Conservation (phyloP, 2,797 vertebrate genomes). For the Arctocebus calabarensis region DNA sequence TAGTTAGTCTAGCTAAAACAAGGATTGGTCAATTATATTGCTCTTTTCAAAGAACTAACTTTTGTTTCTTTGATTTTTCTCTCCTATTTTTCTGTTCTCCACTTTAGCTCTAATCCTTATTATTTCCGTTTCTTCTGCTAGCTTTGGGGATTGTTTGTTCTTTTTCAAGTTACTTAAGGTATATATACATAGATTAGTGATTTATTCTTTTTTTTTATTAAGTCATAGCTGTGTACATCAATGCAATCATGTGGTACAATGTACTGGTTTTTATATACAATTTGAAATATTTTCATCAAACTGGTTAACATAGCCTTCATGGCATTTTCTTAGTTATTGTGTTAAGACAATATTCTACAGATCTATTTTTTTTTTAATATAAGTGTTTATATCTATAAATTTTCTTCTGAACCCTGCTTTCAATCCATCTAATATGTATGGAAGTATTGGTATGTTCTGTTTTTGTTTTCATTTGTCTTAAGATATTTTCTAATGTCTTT, state of each 20-base stretch:
- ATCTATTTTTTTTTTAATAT: not conserved
- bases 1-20: not conserved
- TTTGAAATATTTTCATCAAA: too few relatives aligned
- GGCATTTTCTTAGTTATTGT: too few relatives aligned
- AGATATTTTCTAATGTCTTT: constrained; percentile 3
- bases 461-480: constrained; percentile 45
- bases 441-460: not conserved
- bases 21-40: constrained; percentile 22
- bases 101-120: not conserved
- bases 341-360: too few relatives aligned
- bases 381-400: not conserved
- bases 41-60: not conserved
- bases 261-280: too few relatives aligned
- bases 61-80: constrained; percentile 42
- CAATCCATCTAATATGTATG: not conserved
- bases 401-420: not conserved
- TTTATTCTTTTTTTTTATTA: not conserved
- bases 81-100: not conserved
- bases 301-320: too few relatives aligned
- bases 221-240: too few relatives aligned
- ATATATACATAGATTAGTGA: not conserved
- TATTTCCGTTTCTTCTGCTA: not conserved
- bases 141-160: not conserved
- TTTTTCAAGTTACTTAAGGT: not conserved
- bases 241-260: too few relatives aligned